Conservation (phyloP, 2,113 vertebrate genomes). For the Hystrix brachyura region DNA sequence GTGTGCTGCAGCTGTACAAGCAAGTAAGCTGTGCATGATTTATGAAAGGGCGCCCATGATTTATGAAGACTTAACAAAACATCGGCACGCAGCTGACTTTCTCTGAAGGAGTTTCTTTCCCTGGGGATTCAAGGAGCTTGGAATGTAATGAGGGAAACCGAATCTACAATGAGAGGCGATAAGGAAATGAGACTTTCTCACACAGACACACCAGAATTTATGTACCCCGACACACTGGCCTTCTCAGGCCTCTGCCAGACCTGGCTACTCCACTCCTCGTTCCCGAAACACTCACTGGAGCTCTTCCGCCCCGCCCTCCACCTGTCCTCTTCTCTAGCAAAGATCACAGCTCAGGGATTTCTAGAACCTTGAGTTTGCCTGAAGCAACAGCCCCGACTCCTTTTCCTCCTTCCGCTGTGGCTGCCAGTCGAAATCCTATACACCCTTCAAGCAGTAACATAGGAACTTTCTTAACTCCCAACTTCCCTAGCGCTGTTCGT, state of each 20-base stretch:
- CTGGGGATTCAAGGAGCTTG: slow-evolving; percentile 55
- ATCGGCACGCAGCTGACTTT: slow-evolving; percentile 73
- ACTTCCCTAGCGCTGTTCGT: background rate
- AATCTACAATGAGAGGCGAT: slow-evolving; percentile 76
- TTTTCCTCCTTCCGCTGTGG: fast-evolving
- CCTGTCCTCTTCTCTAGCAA: background rate
- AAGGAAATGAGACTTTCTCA: slow-evolving; percentile 73
- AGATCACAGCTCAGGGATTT: background rate
- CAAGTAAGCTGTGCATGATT: slow-evolving; percentile 49
- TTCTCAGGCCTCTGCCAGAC: background rate
- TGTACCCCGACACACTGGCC: slow-evolving; percentile 26
- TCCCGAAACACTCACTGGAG: slow-evolving; percentile 25
- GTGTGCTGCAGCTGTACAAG: slow-evolving; percentile 29
- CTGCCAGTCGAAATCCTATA: background rate
- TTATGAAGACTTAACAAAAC: slow-evolving; percentile 78
- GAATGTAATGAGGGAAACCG: slow-evolving; percentile 75
- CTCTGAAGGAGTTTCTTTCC: slow-evolving; percentile 64
- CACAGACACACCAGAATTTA: slow-evolving; percentile 62
- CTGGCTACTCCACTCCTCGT: background rate
- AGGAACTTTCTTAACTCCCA: background rate
- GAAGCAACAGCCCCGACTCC: background rate
- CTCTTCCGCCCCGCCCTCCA: background rate
- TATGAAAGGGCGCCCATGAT: slow-evolving; percentile 68
- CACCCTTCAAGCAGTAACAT: background rate
- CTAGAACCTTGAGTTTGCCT: background rate